Base-by-base conservation (phyloP, 2,113 vertebrate genomes). In the Rhombomys opimus region DNA sequence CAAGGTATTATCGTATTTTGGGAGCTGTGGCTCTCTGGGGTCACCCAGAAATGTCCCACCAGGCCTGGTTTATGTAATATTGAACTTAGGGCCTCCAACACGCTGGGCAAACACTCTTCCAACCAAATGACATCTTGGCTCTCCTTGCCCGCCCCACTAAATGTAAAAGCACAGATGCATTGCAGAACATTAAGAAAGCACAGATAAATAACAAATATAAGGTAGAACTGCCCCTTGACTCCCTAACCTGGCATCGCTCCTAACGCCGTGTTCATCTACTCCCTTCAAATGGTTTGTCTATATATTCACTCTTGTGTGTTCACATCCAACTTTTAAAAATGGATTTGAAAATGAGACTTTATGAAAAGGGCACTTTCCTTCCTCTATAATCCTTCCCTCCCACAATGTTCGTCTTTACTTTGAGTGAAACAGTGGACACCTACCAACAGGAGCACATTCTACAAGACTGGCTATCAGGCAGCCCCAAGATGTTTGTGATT, bases 131-230 rank as follows among this genome's bases (percentile, higher is more conserved):
- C 17, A 3, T 7, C 2, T 0, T 25, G 18, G 38, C 9, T n/a
- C 17, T n/a, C 17, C 76, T 72, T 38, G 12, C 6, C 27, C 1
- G 20, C 15, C 25, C 23, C 8, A 9, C 23, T 14, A 82, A 59
- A 61, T 67, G 75, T 86, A 30, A 93, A 97, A 82, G 7, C 6
- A 86, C 1, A 30, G 22, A 11, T 52, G 9, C 10, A 35, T 65
- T 78, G 70, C 7, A 78, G 57, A 96, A 92, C 35, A 86, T 22
- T 63, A 59, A 94, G 81, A 88, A 87, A 90, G 63, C 38, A 88
- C 4, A 54, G 23, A 22, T n/a, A 86, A 81, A 25, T 52, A 94
- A 59, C 76, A 96, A 32, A 52, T 68, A 57, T 52, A 65, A 75
- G 80, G 41, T 52, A 30, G 2, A 52, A 30, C 63, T 73, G 68